phyloP scores from a whole-genome alignment of 1,140 invertebrate species.

The Copidosoma floridanum region DNA sequence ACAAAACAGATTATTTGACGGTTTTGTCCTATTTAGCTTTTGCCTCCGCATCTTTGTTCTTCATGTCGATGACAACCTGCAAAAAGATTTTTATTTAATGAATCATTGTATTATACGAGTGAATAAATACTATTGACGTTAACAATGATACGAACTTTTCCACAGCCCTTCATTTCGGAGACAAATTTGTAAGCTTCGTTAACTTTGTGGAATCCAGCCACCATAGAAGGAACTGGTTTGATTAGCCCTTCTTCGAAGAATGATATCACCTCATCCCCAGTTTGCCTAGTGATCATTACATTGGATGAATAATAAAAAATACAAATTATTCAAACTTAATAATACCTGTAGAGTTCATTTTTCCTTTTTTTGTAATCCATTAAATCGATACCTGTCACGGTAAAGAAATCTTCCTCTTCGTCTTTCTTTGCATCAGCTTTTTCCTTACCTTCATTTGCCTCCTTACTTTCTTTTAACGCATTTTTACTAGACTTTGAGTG shows the following conservation, averaged over 20 bases:
- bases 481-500: conserved; percentile 36
- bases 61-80: conserved; percentile 44
- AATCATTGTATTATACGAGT: too few relatives aligned
- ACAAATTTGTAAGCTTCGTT: conserved; percentile 43
- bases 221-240: conserved; percentile 37
- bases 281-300: conserved; percentile 39
- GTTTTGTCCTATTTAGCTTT: conserved; percentile 2
- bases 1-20: not conserved
- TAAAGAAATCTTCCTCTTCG: conserved; percentile 48
- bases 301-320: not conserved
- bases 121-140: too few relatives aligned
- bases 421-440: too few relatives aligned
- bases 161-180: conserved; percentile 39
- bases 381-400: conserved; percentile 60
- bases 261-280: conserved; percentile 46
- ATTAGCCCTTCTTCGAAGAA: conserved; percentile 49
- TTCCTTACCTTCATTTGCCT: too few relatives aligned
- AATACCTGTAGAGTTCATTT: conserved; percentile 55
- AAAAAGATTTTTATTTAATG: conserved; percentile 15
- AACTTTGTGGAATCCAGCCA: conserved; percentile 40
- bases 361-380: conserved; percentile 56
- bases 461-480: too few relatives aligned
- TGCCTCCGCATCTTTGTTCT: conserved; percentile 35
- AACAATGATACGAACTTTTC: conserved; percentile 44
- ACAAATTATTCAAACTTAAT: not conserved